Conservation (phyloP, 1,140 invertebrate species). For the Chelonus insularis region DNA sequence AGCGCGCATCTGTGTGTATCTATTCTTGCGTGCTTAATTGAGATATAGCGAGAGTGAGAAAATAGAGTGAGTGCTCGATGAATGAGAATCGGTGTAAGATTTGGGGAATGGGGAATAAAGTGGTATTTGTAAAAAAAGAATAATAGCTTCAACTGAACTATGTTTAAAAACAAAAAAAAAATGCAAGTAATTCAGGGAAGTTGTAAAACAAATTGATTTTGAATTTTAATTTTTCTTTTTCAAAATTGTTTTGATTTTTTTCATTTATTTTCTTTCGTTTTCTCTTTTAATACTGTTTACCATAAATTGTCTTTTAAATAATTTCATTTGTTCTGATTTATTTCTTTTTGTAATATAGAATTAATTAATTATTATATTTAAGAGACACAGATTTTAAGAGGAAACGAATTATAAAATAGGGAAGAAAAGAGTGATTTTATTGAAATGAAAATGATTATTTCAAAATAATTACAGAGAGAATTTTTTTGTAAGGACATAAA, state of each 20-base stretch:
- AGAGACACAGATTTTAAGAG: constrained; percentile 4
- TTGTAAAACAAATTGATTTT: constrained; percentile 9
- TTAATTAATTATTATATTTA: constrained; percentile 6
- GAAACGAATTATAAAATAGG: not conserved
- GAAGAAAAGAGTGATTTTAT: not conserved
- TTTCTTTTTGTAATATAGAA: constrained; percentile 8
- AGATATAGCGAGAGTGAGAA: constrained; percentile 26
- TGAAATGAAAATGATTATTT: not conserved
- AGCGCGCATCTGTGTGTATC: constrained; percentile 31
- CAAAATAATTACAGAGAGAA: not conserved
- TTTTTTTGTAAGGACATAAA: not conserved
- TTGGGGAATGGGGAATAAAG: constrained; percentile 38
- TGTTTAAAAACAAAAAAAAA: not conserved
- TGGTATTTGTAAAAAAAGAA: constrained; percentile 40
- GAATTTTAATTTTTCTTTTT: not conserved
- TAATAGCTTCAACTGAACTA: not conserved
- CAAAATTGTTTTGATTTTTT: not conserved
- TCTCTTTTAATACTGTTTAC: constrained; percentile 10
- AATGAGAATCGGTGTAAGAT: constrained; percentile 38
- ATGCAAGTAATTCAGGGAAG: constrained; percentile 20
- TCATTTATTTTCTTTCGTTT: constrained; percentile 6
- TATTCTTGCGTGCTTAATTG: constrained; percentile 16
- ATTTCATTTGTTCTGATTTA: constrained; percentile 7
- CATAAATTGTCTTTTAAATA: not conserved
- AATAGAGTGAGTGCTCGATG: constrained; percentile 30